Conservation (phyloP, 2,113 vertebrate species). For the Abramis brama region DNA sequence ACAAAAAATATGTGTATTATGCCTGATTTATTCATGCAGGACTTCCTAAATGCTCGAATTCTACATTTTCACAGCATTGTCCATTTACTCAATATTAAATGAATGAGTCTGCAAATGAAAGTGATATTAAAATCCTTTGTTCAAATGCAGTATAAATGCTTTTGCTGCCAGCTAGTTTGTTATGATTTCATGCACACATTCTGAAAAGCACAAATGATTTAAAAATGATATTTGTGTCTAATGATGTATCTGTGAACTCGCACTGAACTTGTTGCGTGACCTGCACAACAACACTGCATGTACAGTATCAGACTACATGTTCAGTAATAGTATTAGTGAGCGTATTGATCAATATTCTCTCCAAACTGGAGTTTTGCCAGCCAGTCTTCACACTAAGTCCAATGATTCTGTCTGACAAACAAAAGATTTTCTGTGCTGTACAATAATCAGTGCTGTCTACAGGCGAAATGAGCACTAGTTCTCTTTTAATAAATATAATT, state of each 20-base stretch:
- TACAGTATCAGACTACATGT: background rate
- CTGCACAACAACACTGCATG: background rate
- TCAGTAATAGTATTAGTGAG: constrained; percentile 15
- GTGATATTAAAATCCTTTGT: background rate
- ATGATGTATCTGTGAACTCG: background rate
- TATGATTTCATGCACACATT: background rate
- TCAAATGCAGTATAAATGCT: background rate
- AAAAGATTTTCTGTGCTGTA: constrained; percentile 6
- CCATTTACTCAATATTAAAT: background rate
- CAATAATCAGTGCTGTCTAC: constrained; percentile 12
- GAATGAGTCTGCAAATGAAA: background rate
- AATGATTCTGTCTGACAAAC: constrained; percentile 22
- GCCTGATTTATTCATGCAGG: no score
- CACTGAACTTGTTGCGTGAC: background rate
- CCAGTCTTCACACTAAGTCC: constrained; percentile 11
- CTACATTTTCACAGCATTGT: no score
- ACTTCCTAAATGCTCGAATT: no score
- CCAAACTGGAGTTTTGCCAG: constrained; percentile 28
- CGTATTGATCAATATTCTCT: background rate
- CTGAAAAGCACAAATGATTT: background rate
- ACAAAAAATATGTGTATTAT: no score
- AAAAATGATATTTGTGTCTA: background rate
- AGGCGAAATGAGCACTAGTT: background rate
- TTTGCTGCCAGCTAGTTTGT: background rate
- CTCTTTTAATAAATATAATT: background rate